phyloP scores from a whole-genome alignment of 2,113 vertebrate genomes.

The Nothocercus nigrocapillus region DNA sequence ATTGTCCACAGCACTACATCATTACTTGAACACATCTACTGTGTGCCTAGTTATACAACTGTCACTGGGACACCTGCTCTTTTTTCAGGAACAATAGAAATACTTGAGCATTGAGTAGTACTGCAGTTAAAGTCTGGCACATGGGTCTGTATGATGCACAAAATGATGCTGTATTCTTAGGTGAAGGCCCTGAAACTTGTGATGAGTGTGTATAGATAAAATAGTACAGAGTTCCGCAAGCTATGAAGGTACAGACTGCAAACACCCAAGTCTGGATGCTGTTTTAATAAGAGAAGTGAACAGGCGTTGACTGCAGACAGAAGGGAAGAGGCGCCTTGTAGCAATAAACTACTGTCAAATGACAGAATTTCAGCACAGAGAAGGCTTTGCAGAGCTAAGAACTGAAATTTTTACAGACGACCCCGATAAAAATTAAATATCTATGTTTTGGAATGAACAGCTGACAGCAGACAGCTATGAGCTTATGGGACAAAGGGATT shows the following conservation, averaged over 20 bases:
- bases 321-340: not conserved
- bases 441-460: not conserved
- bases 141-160: not conserved
- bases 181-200: not conserved
- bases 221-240: not conserved
- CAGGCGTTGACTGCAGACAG: not conserved
- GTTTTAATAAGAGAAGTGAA: not conserved
- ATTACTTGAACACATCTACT: not conserved
- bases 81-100: not conserved
- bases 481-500: not conserved
- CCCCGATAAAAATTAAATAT: not conserved
- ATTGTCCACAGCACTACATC: not conserved
- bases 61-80: not conserved
- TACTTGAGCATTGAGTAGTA: not conserved
- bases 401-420: not conserved
- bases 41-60: not conserved
- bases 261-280: not conserved
- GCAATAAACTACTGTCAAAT: not conserved
- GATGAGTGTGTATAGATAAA: not conserved
- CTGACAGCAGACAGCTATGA: not conserved
- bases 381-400: not conserved
- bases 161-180: not conserved
- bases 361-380: not conserved
- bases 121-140: not conserved
- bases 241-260: rapidly evolving